A percentile compares a stretch with the other conserved stretches of the same genome.
These are phyloP conservation scores for Rhizomys pruinosus DNA, from an alignment of 2,113 vertebrate genomes.

Conservation along the genomic window DNA sequence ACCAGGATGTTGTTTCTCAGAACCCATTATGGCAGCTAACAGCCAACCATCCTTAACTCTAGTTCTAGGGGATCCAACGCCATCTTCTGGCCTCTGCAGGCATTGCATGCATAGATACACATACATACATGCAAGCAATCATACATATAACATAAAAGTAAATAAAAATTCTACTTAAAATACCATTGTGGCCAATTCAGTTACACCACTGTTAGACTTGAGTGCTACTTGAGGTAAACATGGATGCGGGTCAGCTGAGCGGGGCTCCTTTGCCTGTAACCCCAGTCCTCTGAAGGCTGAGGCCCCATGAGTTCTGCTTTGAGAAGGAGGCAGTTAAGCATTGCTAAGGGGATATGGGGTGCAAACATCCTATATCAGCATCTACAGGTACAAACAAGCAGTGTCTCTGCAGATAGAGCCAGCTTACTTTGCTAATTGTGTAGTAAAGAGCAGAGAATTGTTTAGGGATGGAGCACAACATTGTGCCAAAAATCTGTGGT, in stretches of 20 bases:
- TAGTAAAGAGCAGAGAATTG: constrained; percentile 51
- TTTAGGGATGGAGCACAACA: constrained; percentile 49
- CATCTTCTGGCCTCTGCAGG: no score
- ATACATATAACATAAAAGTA: background rate
- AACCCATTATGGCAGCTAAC: no score
- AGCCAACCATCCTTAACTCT: no score
- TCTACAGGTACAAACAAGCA: background rate
- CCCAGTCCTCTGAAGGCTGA: background rate
- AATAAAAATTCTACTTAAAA: background rate
- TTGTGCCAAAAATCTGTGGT: background rate
- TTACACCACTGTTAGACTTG: background rate
- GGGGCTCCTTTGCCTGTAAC: background rate
- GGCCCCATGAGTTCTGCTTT: background rate
- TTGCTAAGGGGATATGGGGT: background rate
- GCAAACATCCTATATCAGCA: background rate
- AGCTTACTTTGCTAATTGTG: constrained; percentile 37
- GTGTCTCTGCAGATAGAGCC: background rate
- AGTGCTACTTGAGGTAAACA: background rate
- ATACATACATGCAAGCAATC: no score
- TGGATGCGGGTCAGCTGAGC: background rate
- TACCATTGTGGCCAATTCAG: background rate
- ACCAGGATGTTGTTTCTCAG: no score
- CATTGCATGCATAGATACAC: no score
- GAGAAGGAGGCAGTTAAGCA: background rate
- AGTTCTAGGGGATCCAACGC: no score